phyloP scores from a whole-genome alignment of 2,113 vertebrate species.

The Melanostigma gelatinosum region DNA sequence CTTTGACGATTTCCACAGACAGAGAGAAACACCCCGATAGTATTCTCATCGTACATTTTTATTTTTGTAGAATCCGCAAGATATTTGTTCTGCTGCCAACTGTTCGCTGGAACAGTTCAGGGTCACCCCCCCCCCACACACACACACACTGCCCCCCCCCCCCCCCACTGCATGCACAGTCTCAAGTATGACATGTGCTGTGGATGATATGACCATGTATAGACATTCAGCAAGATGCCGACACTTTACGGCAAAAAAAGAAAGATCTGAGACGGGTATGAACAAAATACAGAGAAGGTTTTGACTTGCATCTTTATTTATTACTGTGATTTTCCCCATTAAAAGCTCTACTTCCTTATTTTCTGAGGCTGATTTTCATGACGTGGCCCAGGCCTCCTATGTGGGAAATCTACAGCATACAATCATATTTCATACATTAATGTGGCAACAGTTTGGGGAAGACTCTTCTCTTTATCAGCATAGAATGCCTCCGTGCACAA shows the following conservation, averaged over 20 bases:
- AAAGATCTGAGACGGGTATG: not conserved
- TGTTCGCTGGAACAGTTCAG: not conserved
- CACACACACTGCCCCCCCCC: too few species aligned
- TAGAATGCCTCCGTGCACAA: not conserved
- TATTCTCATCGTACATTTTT: not conserved
- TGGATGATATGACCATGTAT: not conserved
- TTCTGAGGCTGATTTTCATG: not conserved
- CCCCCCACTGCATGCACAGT: too few species aligned
- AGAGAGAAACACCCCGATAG: not conserved
- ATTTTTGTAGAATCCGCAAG: not conserved
- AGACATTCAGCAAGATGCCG: not conserved
- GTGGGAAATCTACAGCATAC: not conserved
- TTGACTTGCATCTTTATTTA: not conserved
- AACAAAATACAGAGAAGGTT: not conserved
- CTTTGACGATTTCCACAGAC: not conserved
- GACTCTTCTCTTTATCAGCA: not conserved
- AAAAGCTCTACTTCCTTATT: not conserved
- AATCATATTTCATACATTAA: not conserved
- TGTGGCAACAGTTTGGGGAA: not conserved
- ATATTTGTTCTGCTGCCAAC: not conserved
- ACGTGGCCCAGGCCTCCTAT: not conserved
- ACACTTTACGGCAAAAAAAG: not conserved
- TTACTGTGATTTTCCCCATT: not conserved
- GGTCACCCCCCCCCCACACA: too few species aligned
- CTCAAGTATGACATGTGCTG: not conserved